Evolutionary conservation across 1,140 invertebrate genomes (phyloP), one percentile per base, ranked within the genome.

Genomic region (Dryas iulia): DNA sequence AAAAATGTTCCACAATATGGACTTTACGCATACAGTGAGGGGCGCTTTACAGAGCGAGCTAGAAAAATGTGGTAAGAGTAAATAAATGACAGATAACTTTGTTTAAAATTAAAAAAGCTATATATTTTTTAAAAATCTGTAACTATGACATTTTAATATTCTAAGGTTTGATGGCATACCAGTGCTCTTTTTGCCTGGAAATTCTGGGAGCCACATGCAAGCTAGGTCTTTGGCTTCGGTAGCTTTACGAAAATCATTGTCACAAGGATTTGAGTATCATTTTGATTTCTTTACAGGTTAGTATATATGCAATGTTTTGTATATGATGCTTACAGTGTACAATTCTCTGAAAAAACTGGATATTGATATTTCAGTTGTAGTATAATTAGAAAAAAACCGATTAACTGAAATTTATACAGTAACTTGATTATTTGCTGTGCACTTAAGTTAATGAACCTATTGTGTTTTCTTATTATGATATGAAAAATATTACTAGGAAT

Each of bases 1-100:
- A 82, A 93, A 52, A 78, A 91, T 59, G 97, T 94, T 92, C 95
- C 95, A 11, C 94, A 95, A 81, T 99, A 98, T 94, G 94, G 93
- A 11, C 90, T 99, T 0, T 98, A 96, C 87, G 95, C 95, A n/a
- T 99, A 98, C 89, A 97, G 97, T 72, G 98, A 99, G 93, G 97
- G 97, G 69, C 85, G 93, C 72, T 92, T 94, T 53, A 95, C 95
- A 25, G 93, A 95, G 76, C 93, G 92, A 77, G 89, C 95, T n/a
- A 92, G 95, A 86, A 94, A 94, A 81, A 94, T 95, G 93, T 89
- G 89, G 89, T 91, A 83, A 72, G 77, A 67, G 14, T 39, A 26
- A 54, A 53, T 60, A 23, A 47, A 47, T 21, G 21, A 47, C 7
- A 47, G 10, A 47, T 7, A 18, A 18, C 6, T 47, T 10, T 47